Base-by-base conservation (phyloP, 2,888 invertebrate species). In the Drosophila birchii region DNA sequence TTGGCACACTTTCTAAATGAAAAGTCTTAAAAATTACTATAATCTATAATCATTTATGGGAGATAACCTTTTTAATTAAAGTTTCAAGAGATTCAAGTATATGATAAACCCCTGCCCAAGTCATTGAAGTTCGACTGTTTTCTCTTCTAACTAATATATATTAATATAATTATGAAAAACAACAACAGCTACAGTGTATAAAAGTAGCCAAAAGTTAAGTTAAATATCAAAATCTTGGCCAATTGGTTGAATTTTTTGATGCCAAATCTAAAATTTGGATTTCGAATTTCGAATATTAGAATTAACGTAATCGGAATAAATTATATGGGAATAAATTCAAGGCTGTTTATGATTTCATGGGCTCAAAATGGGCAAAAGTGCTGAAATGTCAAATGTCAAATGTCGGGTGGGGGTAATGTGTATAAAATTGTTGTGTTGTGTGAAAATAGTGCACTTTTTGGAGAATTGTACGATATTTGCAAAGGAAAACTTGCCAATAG, bases 221-320 rank as follows among this genome's bases (percentile, higher is more conserved):
- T 51, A 53, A 36, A 6, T 53, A 36, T 53, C 51, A 53, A 53
- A 53, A 16, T 23, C 2, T 11, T 23, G 5, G 51, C 51, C 51
- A 53, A 53, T 53, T 1, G 16, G 11, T 36, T 36, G 9, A 53
- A 51, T 51, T 53, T 53, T 11, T 53, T 53, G 51, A 53, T 53
- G 51, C 51, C 51, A 53, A 53, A 36, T 53, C 51, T 53, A 36
- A 36, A 36, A 23, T 53, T 53, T 53, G 23, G 16, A 51, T 51
- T 51, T 51, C 51, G 34, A 51, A 53, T 53, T 53, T 53, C 51
- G 51, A 53, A 53, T 36, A 53, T 53, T 16, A 1, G 51, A 51
- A 51, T 20, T 6, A 53, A 53, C n/a, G 29, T 6, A 53, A 53
- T 36, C 20, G 2, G 36, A 53, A 36, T 53, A 53, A 53, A 16